Evolutionary conservation across 2,888 invertebrate species (phyloP), one percentile per base, ranked within the genome.

Genomic region (Pachycephus smyrnensis): DNA sequence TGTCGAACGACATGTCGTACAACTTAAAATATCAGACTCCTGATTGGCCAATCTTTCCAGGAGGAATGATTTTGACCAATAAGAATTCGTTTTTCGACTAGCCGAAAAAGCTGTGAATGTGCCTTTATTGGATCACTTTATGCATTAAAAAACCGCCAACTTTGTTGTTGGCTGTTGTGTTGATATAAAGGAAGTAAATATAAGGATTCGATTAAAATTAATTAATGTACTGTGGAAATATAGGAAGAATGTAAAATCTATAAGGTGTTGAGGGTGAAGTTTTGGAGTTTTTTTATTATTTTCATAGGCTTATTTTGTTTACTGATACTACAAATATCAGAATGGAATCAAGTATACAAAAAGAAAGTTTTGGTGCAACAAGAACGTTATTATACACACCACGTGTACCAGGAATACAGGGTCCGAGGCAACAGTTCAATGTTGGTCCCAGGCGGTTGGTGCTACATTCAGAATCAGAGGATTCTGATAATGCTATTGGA

Each of bases 401-500:
- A 11, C 79, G 33, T 11, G 73, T 76, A 12, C 78, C 78, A n/a
- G 75, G 73, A 12, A 69, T 76, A 11, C 71, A 31, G 3, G 33
- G 12, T 68, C 76, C 75, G 30, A 76, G 76, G 69, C 76, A 76
- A 31, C 75, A 77, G 11, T 83, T 83, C 35, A 80, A 77, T 73
- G 33, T 82, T 32, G 80, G 82, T 12, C 79, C 81, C 1, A 79
- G 76, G 68, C 77, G 77, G 40, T 37, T 74, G 33, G 1, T 73
- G 73, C 1, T 30, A 33, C 36, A 4, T 12, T 32, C 36, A 6
- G 30, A 74, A 15, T n/a, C 12, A 11, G 33, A 0, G n/a, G 12
- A 79, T 33, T 33, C 35, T 15, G 23, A 31, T 68, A 12, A 11
- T 71, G 31, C 1, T 12, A 1, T 0, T 30, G 4, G 11, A 4